phyloP scores from a whole-genome alignment of 1,140 invertebrate genomes.

The Pachypeltis micranthus region DNA sequence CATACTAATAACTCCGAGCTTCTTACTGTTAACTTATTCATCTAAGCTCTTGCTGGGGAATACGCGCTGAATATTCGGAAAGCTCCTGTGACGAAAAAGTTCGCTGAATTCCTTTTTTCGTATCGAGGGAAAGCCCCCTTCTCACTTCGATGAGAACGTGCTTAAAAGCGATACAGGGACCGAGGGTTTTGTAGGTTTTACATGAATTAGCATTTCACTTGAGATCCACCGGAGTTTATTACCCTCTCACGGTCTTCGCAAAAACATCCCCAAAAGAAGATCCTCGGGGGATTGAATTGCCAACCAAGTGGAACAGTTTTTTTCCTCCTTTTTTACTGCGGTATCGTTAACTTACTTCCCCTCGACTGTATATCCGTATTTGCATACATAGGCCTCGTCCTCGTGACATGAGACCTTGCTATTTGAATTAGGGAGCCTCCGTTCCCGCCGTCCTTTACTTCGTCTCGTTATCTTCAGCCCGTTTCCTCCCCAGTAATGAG shows the following conservation, averaged over 20 bases:
- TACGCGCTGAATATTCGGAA: too few species aligned
- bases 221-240: neutral
- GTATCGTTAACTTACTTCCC: neutral
- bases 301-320: slow-evolving; percentile 6
- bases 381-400: slow-evolving; percentile 7
- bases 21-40: too few species aligned
- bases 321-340: neutral
- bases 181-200: too few species aligned
- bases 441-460: too few species aligned
- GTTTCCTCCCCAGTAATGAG: neutral
- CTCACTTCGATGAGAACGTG: too few species aligned
- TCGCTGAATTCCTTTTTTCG: too few species aligned
- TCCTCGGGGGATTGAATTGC: slow-evolving; percentile 2
- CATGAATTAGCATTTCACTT: slow-evolving; percentile 2
- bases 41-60: too few species aligned
- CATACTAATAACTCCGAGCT: too few species aligned
- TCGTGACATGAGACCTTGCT: slow-evolving; percentile 3
- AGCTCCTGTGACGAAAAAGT: too few species aligned
- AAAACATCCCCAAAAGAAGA: slow-evolving; percentile 6
- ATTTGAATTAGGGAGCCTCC: slow-evolving; percentile 1
- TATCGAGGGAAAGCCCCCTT: too few species aligned
- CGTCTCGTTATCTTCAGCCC: neutral
- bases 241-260: neutral
- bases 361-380: neutral
- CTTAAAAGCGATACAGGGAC: too few species aligned